Evolutionary conservation across 1,140 invertebrate species (phyloP).

Genomic region (Drosophila novamexicana): DNA sequence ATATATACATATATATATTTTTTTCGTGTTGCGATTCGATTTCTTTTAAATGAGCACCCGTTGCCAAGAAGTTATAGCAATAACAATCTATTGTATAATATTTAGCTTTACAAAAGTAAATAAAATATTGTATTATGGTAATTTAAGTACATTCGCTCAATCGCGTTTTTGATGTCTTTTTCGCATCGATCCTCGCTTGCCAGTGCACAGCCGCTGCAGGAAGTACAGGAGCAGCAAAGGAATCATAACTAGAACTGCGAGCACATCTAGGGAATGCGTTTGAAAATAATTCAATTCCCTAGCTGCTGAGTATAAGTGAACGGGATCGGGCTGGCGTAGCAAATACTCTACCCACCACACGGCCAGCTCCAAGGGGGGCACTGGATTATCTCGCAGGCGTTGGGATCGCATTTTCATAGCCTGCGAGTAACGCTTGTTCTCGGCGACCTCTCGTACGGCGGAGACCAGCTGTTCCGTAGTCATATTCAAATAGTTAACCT

Average conservation of each 20-base stretch:
- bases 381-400: constrained; percentile 32
- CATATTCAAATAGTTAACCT: constrained; percentile 18
- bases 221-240: not conserved
- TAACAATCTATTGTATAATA: constrained; percentile 37
- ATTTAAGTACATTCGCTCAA: not conserved
- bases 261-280: constrained; percentile 34
- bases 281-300: constrained; percentile 41
- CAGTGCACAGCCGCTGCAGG: not conserved
- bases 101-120: constrained; percentile 37
- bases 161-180: constrained; percentile 7
- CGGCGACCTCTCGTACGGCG: constrained; percentile 22
- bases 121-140: constrained; percentile 28
- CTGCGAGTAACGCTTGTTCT: constrained; percentile 14
- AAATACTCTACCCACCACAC: constrained; percentile 47
- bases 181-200: not conserved
- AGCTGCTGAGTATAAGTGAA: constrained; percentile 27
- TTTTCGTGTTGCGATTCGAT: constrained; percentile 11
- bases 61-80: constrained; percentile 70
- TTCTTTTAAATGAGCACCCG: constrained; percentile 68
- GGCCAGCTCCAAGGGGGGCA: constrained; percentile 31
- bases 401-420: constrained; percentile 33
- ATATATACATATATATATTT: constrained; percentile 1
- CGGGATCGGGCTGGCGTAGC: constrained; percentile 32
- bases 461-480: constrained; percentile 6
- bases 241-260: constrained; percentile 13